Evolutionary conservation across 2,113 vertebrate species (phyloP).

Genomic region (Indicator maculatus): DNA sequence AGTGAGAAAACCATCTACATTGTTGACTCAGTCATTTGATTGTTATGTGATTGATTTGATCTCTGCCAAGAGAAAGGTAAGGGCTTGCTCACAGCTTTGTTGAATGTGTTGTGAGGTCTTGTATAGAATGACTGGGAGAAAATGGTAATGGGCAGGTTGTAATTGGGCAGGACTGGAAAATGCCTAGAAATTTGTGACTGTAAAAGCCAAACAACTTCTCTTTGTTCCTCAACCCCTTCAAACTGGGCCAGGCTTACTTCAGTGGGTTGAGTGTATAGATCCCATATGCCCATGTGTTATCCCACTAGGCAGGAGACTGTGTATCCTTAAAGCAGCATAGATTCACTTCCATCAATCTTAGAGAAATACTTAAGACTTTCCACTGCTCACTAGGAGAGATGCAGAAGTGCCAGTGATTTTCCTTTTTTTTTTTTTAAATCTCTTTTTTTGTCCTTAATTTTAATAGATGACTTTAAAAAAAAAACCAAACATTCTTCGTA

Average conservation of each 20-base stretch:
- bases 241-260: not conserved
- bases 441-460: not conserved
- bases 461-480: not conserved
- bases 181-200: not conserved
- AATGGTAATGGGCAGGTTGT: not conserved
- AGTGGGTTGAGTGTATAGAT: not conserved
- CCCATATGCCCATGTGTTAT: no score
- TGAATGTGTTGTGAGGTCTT: not conserved
- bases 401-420: not conserved
- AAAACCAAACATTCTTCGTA: not conserved
- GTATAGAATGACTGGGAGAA: not conserved
- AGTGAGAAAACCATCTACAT: constrained; percentile 14
- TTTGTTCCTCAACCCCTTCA: not conserved
- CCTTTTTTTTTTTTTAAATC: not conserved
- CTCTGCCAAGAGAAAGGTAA: not conserved
- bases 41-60: constrained; percentile 15
- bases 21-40: constrained; percentile 31
- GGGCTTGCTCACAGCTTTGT: not conserved
- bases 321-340: not conserved
- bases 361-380: constrained; percentile 14
- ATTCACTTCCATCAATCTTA: not conserved
- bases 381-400: not conserved
- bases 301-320: not conserved
- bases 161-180: not conserved
- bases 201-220: not conserved